phyloP scores from a whole-genome alignment of 2,888 invertebrate species.

The Cryptus viduatorius region DNA sequence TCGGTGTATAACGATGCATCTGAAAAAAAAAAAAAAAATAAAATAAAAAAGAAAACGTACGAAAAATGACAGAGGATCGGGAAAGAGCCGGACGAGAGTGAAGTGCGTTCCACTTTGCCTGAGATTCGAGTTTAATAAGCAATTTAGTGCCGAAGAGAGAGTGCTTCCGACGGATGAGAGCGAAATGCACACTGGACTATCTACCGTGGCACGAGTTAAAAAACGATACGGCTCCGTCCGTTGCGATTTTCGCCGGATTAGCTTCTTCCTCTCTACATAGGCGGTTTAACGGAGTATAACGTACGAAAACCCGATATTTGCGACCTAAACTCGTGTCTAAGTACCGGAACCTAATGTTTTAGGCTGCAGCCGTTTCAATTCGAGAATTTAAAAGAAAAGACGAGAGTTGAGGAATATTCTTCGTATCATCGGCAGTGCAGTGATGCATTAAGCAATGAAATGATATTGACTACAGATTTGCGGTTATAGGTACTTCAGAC shows the following conservation, averaged over 20 bases:
- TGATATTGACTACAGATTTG: no score
- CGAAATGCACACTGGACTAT: constrained; percentile 1
- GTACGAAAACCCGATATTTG: not conserved
- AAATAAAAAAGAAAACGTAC: not conserved
- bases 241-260: not conserved
- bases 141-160: constrained; percentile 26
- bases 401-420: no score
- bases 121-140: constrained; percentile 37
- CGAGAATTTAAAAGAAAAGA: no score
- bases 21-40: not conserved
- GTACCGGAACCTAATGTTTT: no score
- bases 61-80: not conserved
- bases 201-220: not conserved
- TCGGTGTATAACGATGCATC: not conserved
- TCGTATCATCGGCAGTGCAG: no score
- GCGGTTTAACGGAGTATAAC: not conserved
- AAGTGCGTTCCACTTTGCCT: constrained; percentile 29
- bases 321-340: no score
- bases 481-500: no score
- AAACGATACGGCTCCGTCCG: not conserved
- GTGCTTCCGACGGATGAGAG: constrained; percentile 17
- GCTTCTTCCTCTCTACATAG: not conserved
- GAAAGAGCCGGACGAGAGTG: not conserved
- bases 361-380: not conserved
- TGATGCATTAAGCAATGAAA: no score